Evolutionary conservation across 37 sponge, comb jelly and placozoan species (phyloP), one percentile per base, ranked within the genome.

Genomic region (Oopsacas minuta): DNA sequence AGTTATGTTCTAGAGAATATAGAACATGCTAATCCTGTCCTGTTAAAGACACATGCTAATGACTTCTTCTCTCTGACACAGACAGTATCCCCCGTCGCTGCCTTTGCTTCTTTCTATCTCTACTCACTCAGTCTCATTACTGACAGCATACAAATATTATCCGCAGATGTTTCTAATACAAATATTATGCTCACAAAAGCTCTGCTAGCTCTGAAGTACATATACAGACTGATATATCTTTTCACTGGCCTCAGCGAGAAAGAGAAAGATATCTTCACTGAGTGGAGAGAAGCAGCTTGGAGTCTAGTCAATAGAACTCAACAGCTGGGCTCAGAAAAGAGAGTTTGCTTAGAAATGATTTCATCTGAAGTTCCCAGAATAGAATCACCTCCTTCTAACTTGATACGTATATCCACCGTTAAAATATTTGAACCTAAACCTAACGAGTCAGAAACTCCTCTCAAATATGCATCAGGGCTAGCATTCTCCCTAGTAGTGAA

Each of bases 31-130:
- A 61, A 3, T 3, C 75, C 75, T 12, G 32, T 61, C 17, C 75
- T 61, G 17, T 34, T 61, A 3, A 61, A n/a, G 30, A 61, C 75
- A 34, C 75, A 61, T 34, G 75, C 75, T n/a, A 61, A 12, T 5
- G 75, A 61, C 75, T 61, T 61, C 75, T 61, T 61, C 75, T 61
- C 17, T 61, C 75, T 61, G 32, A 61, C 75, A 3, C 75, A 61
- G 17, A 61, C 75, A 5, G 75, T 61, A 12, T 61, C 75, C 75
- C 75, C 75, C 1, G 75, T 61, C 32, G 75, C 75, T 34, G 75
- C 75, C 17, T 61, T 25, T 34, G 75, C 75, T 5, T 3, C 75
- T 34, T 61, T 61, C 75, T 61, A 25, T n/a, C 75, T 61, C 28
- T 61, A 61, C 75, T 3, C 75, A 34, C 75, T 61, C 17, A 12